Evolutionary conservation across 1,140 invertebrate genomes (phyloP), one percentile per base, ranked within the genome.

Genomic region (Vanessa tameamea): DNA sequence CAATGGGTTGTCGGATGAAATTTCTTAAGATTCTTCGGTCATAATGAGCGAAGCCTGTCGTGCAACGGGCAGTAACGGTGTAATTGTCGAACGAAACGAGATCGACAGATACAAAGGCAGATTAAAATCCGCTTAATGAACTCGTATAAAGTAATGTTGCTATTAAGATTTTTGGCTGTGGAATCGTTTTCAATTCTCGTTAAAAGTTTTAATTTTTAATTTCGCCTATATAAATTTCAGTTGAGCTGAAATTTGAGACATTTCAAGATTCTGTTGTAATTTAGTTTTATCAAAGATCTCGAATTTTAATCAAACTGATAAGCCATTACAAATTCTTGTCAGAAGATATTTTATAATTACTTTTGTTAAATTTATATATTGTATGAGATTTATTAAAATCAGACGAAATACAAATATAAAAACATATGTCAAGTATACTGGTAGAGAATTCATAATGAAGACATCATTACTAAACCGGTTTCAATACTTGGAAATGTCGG

Each of bases 1-100:
- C 87, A 92, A 92, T 92, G 86, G 90, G 87, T 87, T 90, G 84
- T 88, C 86, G 87, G 88, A 91, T 90, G 88, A 92, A 91, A 91
- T 92, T 91, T 92, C 89, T 91, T 91, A 92, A 90, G 85, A 88
- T 88, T 91, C 87, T 89, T 88, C 86, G 79, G 81, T 85, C 84
- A 90, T 91, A 88, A 91, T 90, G 86, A 89, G 87, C 82, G 82
- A 80, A 85, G 82, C 79, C 84, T 91, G 85, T 88, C 90, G 86
- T 89, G 88, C 88, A 87, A 91, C 88, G 85, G 86, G 80, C 89
- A 86, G 85, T 90, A 91, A 91, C 88, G 90, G 87, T 91, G 82
- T 91, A 91, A 91, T 92, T 87, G 86, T 89, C 84, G 83, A 84
- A 77, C 81, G 78, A 86, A 91, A 90, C 80, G 84, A 89, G 88